These are phyloP conservation scores for Daboia siamensis DNA, from an alignment of 2,113 vertebrate species.

Conservation along the genomic window DNA sequence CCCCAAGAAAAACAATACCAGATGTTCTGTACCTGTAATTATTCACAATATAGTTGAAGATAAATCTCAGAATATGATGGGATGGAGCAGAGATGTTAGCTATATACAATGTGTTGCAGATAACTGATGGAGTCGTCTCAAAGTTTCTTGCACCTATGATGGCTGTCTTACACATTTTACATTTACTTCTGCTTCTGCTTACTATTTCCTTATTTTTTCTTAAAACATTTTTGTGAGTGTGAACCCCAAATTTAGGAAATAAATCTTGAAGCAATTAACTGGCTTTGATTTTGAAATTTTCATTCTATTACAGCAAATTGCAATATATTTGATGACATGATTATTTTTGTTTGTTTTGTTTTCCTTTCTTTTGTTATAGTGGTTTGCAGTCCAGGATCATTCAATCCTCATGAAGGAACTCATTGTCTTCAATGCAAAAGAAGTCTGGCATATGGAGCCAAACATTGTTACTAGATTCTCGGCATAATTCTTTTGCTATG, in stretches of 20 bases:
- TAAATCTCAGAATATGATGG: not conserved
- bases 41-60: not conserved
- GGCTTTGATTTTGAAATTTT: not conserved
- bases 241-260: not conserved
- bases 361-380: conserved; percentile 31
- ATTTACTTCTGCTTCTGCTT: not conserved
- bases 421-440: conserved; percentile 51
- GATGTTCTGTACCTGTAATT: not conserved
- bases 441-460: conserved; percentile 51
- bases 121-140: not conserved
- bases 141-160: not conserved
- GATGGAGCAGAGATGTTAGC: not conserved
- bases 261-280: not conserved
- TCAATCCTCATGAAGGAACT: conserved; percentile 54
- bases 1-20: not conserved
- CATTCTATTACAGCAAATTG: not conserved
- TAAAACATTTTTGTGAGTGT: not conserved
- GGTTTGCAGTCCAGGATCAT: conserved; percentile 63
- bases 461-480: conserved; percentile 25
- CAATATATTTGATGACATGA: not conserved
- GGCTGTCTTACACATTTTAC: not conserved
- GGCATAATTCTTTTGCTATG: not conserved
- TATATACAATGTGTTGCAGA: not conserved
- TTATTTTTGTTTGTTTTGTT: not conserved
- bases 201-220: not conserved